Evolutionary conservation across 2,888 invertebrate genomes (phyloP), one percentile per base, ranked within the genome.

Genomic region (Aleiodes testaceus): DNA sequence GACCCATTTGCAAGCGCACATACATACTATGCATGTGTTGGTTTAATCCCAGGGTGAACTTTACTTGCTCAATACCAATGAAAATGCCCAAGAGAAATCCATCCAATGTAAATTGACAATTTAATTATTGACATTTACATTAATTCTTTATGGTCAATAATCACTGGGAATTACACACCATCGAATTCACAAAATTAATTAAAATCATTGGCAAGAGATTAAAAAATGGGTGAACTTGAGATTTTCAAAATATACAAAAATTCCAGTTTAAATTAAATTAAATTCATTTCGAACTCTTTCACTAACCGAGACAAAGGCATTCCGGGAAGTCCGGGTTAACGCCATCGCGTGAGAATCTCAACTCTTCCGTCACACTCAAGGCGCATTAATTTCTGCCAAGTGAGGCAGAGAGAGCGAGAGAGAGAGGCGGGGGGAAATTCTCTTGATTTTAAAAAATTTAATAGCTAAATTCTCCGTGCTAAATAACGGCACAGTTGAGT

Each of bases 401-500:
- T 3, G 36, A 11, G 59, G 59, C 11, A 26, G 26, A 22, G 22
- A 22, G 22, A 22, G 22, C 2, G 22, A 26, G 3, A 26, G 26
- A 26, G 26, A 26, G 26, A 26, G 26, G 26, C 5, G 26, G 26
- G 5, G 26, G 26, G 26, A 5, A 26, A 26, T 26, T 66, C 55
- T 69, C 70, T 72, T 68, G 61, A 47, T 67, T 69, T 68, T 63
- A 20, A 59, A n/a, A 20, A 59, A n/a, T 22, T 42, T 18, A 65
- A 65, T 20, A 67, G 66, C 69, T 44, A 69, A 55, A 59, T 18
- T 49, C 26, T 50, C 42, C 66, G 64, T 61, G 70, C 47, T n/a
- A 55, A 74, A 74, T 74, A 77, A 75, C 74, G 75, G 73, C 64
- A 66, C 61, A 64, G 18, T 52, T 69, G 63, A 69, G 69, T 69